phyloP scores from a whole-genome alignment of 2,888 invertebrate species.

The Lucinisca nassula region DNA sequence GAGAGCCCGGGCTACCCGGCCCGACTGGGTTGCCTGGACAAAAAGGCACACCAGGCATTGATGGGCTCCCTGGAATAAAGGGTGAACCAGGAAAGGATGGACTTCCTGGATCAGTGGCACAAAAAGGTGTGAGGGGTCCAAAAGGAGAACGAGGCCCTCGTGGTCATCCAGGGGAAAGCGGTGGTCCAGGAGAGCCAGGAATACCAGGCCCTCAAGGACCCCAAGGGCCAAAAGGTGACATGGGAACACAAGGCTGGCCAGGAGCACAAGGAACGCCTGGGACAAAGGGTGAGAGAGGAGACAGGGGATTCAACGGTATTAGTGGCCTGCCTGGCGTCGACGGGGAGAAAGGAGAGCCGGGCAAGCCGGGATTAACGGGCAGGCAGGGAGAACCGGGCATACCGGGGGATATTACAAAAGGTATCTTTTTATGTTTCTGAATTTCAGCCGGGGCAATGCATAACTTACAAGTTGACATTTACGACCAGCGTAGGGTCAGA shows the following conservation, averaged over 20 bases:
- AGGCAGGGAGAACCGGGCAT: slow-evolving; percentile 25
- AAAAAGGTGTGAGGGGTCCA: background rate
- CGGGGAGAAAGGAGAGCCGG: slow-evolving; percentile 30
- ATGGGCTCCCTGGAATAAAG: slow-evolving; percentile 32
- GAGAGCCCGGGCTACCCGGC: slow-evolving; percentile 21
- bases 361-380: slow-evolving; percentile 28
- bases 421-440: slow-evolving; percentile 9
- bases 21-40: slow-evolving; percentile 33
- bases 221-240: slow-evolving; percentile 13
- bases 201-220: slow-evolving; percentile 7
- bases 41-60: slow-evolving; percentile 27
- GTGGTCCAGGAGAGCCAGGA: slow-evolving; percentile 22
- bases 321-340: slow-evolving; percentile 11
- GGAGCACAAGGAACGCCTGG: slow-evolving; percentile 37
- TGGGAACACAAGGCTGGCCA: slow-evolving; percentile 29
- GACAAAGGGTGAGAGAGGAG: slow-evolving; percentile 11
- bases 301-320: background rate
- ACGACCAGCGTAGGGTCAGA: too few relatives aligned
- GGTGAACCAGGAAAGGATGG: slow-evolving; percentile 41
- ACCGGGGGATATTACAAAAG: slow-evolving; percentile 64
- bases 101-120: slow-evolving; percentile 16
- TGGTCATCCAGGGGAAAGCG: background rate
- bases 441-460: too few relatives aligned
- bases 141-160: slow-evolving; percentile 20
- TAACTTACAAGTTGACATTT: too few relatives aligned